phyloP scores from a whole-genome alignment of 1,140 invertebrate species.

The Pseudobourletiella spinata region DNA sequence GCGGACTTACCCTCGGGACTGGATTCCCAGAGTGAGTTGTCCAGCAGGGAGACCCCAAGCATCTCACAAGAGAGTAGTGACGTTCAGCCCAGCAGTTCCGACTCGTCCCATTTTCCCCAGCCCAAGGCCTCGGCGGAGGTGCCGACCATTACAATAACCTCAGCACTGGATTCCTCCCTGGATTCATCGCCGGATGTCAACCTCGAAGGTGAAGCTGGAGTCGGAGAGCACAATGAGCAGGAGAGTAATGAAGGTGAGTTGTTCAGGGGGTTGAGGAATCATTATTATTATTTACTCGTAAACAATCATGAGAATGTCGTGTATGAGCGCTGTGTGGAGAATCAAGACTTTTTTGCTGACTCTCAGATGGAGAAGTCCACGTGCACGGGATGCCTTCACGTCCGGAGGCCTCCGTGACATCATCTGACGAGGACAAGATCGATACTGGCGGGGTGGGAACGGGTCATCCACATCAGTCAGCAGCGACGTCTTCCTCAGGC shows the following conservation, averaged over 20 bases:
- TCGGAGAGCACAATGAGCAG: not conserved
- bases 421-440: constrained; percentile 35
- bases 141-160: constrained; percentile 30
- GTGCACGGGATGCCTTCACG: no score
- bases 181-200: constrained; percentile 7
- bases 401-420: constrained; percentile 28
- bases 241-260: constrained; percentile 4
- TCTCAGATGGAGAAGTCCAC: no score
- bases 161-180: constrained; percentile 21
- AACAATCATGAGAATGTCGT: no score
- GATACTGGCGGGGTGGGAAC: not conserved
- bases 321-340: no score
- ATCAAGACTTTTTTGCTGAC: no score
- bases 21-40: constrained; percentile 12
- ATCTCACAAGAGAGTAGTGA: constrained; percentile 18
- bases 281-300: not conserved
- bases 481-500: constrained; percentile 19
- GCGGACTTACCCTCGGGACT: constrained; percentile 11
- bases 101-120: constrained; percentile 7
- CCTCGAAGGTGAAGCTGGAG: not conserved
- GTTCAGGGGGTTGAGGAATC: not conserved
- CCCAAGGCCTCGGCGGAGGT: constrained; percentile 1
- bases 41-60: not conserved
- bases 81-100: constrained; percentile 26
- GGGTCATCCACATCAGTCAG: constrained; percentile 10